Base-by-base conservation (phyloP, 1,140 invertebrate species). In the Drosophila hydei region DNA sequence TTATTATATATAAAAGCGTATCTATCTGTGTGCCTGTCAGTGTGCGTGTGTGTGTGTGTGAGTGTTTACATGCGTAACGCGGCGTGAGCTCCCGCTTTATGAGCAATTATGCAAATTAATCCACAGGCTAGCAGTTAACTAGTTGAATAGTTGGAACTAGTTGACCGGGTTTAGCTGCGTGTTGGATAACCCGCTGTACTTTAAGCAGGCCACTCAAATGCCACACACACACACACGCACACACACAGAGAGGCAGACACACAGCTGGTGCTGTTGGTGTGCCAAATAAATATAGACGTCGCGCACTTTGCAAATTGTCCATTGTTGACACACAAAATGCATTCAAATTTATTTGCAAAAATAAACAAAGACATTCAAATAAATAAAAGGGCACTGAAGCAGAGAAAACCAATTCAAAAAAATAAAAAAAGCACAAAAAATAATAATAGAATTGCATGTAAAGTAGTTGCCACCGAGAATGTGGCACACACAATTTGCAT, bases 61-160 rank as follows among this genome's bases (percentile, higher is more conserved):
- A 70, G 56, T 30, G 14, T 63, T 51, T 72, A 51, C 27, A 70
- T 80, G 81, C 81, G 81, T 87, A 77, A 77, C 64, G 62, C 80
- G 80, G 77, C 74, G 60, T 85, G 75, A 77, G 77, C 70, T 76
- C 40, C 68, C 64, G 60, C 72, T 88, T 88, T 81, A 88, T 73
- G 75, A 88, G 75, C 83, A 88, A 88, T 88, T 88, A 88, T 88
- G 83, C 83, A 88, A 88, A 88, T 88, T 88, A 88, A 88, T 88
- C 74, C 74, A 79, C 60, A 79, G 73, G 60, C 72, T 56, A 75
- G 69, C 51, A 21, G 50, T 54, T 42, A 63, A 63, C 65, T 40
- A 73, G 42, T 67, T 69, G 70, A 59, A 42, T 21, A 21, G 40
- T 75, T 67, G 61, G 30, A 33, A 79, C 68, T 73, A 73, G 79